phyloP scores from a whole-genome alignment of 1,140 invertebrate genomes.

The Drosophila neocordata region DNA sequence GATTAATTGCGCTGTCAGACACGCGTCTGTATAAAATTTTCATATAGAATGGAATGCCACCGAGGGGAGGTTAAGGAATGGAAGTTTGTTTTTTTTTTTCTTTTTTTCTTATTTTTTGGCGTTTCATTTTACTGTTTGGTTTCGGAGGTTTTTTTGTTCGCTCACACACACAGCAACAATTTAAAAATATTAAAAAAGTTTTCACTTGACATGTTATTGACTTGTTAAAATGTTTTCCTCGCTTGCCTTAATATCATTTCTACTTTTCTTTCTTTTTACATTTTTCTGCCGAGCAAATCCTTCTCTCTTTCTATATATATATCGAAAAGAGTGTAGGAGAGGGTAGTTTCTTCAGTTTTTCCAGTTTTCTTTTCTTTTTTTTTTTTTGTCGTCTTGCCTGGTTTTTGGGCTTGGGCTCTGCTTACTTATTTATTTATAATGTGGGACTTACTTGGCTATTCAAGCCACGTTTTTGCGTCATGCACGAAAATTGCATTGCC shows the following conservation, averaged over 20 bases:
- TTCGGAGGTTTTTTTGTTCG: background rate
- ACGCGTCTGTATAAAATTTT: conserved; percentile 29
- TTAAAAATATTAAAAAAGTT: conserved; percentile 81
- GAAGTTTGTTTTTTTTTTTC: background rate
- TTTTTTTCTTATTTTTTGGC: background rate
- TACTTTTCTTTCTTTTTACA: conserved; percentile 32
- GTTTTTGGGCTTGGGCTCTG: conserved; percentile 24
- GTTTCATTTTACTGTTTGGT: too few species aligned
- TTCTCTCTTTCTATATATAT: too few species aligned
- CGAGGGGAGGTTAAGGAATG: background rate
- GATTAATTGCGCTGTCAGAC: conserved; percentile 73
- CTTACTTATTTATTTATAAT: conserved; percentile 80
- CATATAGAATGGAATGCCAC: background rate
- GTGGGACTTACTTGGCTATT: conserved; percentile 76
- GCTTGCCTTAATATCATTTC: conserved; percentile 61
- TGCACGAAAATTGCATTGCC: conserved; percentile 79
- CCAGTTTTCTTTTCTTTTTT: conserved; percentile 14
- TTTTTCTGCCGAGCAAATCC: background rate
- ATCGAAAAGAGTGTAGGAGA: conserved; percentile 17
- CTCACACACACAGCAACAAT: conserved; percentile 48
- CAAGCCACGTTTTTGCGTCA: conserved; percentile 75
- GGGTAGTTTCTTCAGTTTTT: conserved; percentile 44
- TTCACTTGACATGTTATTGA: conserved; percentile 81
- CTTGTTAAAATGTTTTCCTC: conserved; percentile 79
- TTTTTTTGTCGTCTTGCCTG: conserved; percentile 23